Percentiles rank a stretch among this genome's conserved stretches.
Conservation (phyloP, 1,140 invertebrate species). For the Pentalonia nigronervosa region DNA sequence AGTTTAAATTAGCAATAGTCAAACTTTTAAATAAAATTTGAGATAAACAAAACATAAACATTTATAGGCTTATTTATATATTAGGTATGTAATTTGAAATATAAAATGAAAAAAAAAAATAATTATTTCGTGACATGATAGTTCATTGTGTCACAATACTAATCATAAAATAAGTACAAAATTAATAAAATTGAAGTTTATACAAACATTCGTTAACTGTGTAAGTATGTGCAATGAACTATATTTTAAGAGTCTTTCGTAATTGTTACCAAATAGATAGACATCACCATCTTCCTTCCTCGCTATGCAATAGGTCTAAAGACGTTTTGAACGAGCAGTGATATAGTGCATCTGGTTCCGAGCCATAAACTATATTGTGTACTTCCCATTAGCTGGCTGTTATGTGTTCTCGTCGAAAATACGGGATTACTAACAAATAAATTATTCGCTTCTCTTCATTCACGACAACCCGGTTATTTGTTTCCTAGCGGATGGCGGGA, state of each 20-base stretch:
- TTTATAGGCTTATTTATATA: no score
- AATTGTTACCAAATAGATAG: background rate
- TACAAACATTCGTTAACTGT: background rate
- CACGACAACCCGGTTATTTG: background rate
- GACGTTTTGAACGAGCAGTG: background rate
- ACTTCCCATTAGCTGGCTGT: background rate
- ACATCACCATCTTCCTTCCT: background rate
- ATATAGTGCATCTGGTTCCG: background rate
- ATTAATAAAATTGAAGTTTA: background rate
- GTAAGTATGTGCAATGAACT: background rate
- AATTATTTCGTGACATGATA: background rate
- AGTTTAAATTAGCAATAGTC: no score
- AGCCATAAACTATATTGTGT: background rate
- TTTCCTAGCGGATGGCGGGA: background rate
- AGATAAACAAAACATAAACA: no score
- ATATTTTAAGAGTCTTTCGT: background rate
- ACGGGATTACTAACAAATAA: background rate
- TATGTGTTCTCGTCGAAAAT: background rate
- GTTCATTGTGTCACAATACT: background rate
- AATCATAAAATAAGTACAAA: background rate
- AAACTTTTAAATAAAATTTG: no score
- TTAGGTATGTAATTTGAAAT: background rate
- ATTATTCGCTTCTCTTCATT: background rate
- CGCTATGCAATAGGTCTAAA: background rate
- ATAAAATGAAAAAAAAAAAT: background rate